A percentile compares a stretch with the other conserved stretches of the same genome.
Conservation (phyloP, 64 coral and sea anemone genomes). For the Montipora sp. region DNA sequence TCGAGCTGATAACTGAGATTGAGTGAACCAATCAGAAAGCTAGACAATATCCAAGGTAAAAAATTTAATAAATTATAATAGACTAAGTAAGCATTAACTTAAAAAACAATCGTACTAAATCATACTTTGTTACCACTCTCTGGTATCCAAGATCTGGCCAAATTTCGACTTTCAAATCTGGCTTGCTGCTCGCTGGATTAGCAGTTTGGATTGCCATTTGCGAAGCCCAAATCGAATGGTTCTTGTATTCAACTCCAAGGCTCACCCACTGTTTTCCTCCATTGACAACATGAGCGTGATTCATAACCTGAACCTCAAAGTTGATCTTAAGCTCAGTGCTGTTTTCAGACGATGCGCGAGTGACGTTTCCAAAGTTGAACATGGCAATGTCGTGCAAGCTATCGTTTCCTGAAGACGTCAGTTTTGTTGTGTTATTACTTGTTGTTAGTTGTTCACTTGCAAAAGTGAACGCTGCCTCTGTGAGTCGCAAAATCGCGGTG, state of each 20-base stretch:
- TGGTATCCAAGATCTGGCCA: background rate
- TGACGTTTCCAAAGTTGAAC: slow-evolving; percentile 68
- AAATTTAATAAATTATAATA: too few relatives aligned
- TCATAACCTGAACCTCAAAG: slow-evolving; percentile 74
- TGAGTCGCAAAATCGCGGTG: slow-evolving; percentile 56
- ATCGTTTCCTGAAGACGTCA: slow-evolving; percentile 61
- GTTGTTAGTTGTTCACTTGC: slow-evolving; percentile 13
- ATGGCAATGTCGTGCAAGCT: slow-evolving; percentile 53
- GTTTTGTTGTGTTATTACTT: slow-evolving; percentile 21
- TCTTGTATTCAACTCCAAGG: slow-evolving; percentile 68
- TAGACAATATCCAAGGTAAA: too few relatives aligned
- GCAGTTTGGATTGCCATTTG: slow-evolving; percentile 51
- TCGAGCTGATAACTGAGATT: too few relatives aligned
- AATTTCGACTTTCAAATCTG: slow-evolving; percentile 34
- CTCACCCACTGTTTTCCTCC: slow-evolving; percentile 75
- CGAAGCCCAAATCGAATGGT: slow-evolving; percentile 68
- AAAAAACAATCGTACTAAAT: background rate
- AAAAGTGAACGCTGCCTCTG: background rate
- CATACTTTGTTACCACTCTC: slow-evolving; percentile 31
- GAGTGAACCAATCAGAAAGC: too few relatives aligned
- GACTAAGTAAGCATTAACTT: too few relatives aligned
- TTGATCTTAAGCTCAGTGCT: slow-evolving; percentile 47
- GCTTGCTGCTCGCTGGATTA: slow-evolving; percentile 39
- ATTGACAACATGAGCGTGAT: slow-evolving; percentile 38
- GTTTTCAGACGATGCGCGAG: background rate